Evolutionary conservation across 2,888 invertebrate genomes (phyloP).

Genomic region (Eupithecia insigniata): DNA sequence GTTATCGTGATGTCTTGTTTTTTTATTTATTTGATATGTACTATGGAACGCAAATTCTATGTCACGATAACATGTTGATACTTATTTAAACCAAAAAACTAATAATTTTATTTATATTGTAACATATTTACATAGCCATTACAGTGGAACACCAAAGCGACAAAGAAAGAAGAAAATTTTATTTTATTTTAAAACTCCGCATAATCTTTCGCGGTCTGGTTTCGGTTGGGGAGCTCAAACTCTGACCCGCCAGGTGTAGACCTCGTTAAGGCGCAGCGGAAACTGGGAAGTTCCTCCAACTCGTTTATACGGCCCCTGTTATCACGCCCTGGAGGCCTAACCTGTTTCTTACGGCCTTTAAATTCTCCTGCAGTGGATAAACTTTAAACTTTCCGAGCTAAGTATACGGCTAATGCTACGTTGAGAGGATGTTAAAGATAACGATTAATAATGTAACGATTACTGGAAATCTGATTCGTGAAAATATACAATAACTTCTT

Average conservation of each 20-base stretch:
- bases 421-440: constrained; percentile 9
- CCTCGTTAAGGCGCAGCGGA: constrained; percentile 61
- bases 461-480: not conserved
- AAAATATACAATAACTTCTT: too few species aligned
- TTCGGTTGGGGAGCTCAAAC: constrained; percentile 31
- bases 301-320: constrained; percentile 65
- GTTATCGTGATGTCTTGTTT: not conserved
- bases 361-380: constrained; percentile 40
- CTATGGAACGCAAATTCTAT: too few species aligned
- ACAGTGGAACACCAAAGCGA: too few species aligned
- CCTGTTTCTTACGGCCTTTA: constrained; percentile 59
- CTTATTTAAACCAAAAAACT: not conserved
- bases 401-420: constrained; percentile 19
- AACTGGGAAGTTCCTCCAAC: constrained; percentile 66
- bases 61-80: not conserved
- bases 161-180: too few species aligned
- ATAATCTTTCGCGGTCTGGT: constrained; percentile 1
- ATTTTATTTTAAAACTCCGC: not conserved
- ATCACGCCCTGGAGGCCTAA: constrained; percentile 70
- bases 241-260: constrained; percentile 49
- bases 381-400: constrained; percentile 34
- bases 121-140: too few species aligned
- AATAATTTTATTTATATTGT: too few species aligned
- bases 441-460: constrained; percentile 4
- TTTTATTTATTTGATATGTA: too few species aligned